Evolutionary conservation across 1,140 invertebrate genomes (phyloP).

Genomic region (Drosophila erecta): DNA sequence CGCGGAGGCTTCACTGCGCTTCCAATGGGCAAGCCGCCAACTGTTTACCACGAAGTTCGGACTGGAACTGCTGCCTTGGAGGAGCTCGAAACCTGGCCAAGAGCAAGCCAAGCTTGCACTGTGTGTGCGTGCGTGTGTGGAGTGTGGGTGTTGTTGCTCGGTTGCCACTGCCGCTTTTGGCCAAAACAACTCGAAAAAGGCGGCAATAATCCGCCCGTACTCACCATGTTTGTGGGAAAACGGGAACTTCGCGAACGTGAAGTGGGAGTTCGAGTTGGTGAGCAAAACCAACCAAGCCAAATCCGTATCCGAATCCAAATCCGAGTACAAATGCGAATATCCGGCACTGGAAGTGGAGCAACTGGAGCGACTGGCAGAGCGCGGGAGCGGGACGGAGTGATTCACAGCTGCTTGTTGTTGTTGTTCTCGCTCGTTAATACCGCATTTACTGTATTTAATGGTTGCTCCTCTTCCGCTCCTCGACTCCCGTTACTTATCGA

Average conservation of each 20-base stretch:
- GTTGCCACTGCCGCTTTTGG: slow-evolving; percentile 36
- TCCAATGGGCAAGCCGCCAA: slow-evolving; percentile 7
- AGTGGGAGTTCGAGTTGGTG: neutral
- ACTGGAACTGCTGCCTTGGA: slow-evolving; percentile 24
- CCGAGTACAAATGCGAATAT: neutral
- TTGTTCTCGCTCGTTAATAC: neutral
- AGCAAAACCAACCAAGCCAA: neutral
- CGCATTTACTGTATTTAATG: neutral
- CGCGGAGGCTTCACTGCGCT: neutral
- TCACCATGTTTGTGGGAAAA: slow-evolving; percentile 36
- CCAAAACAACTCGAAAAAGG: slow-evolving; percentile 34
- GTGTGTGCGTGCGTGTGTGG: slow-evolving; percentile 34
- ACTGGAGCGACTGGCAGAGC: neutral
- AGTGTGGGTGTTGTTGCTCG: slow-evolving; percentile 27
- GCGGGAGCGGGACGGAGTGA: slow-evolving; percentile 25
- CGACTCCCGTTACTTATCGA: slow-evolving; percentile 33
- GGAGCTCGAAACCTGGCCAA: slow-evolving; percentile 4
- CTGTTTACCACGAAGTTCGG: slow-evolving; percentile 31
- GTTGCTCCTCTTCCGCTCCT: slow-evolving; percentile 19
- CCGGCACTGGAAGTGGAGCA: slow-evolving; percentile 4
- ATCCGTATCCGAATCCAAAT: neutral
- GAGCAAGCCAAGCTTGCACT: neutral
- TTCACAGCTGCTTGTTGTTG: slow-evolving; percentile 30
- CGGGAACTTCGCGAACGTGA: neutral
- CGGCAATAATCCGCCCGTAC: slow-evolving; percentile 25